Percentiles rank a stretch among this genome's conserved stretches.
Evolutionary conservation across 1,140 invertebrate genomes (phyloP).

Genomic region (Vanessa tameamea): DNA sequence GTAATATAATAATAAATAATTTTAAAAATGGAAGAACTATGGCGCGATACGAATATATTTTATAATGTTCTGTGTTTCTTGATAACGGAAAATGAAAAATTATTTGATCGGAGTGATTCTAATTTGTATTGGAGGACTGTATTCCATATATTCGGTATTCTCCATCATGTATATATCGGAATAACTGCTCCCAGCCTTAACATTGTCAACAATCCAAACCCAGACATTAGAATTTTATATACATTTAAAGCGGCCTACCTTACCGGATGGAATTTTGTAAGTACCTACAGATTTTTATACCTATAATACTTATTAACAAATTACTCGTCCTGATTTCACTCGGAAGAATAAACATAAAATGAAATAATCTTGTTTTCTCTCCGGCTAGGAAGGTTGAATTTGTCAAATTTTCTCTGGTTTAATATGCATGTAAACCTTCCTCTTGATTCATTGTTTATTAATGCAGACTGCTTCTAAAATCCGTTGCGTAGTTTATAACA

Average conservation of each 20-base stretch:
- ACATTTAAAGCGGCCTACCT: slow-evolving; percentile 50
- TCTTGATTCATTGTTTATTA: too few relatives aligned
- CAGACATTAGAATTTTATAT: slow-evolving; percentile 46
- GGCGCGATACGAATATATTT: slow-evolving; percentile 62
- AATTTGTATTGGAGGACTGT: slow-evolving; percentile 67
- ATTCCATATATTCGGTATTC: slow-evolving; percentile 49
- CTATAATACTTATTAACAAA: too few relatives aligned
- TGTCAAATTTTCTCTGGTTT: too few relatives aligned
- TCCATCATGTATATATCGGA: slow-evolving; percentile 51
- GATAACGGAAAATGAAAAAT: slow-evolving; percentile 70
- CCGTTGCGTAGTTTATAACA: too few relatives aligned
- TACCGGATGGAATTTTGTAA: slow-evolving; percentile 73
- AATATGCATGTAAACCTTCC: too few relatives aligned
- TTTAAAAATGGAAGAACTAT: slow-evolving; percentile 52
- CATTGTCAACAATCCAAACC: slow-evolving; percentile 31
- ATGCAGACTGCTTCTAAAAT: too few relatives aligned
- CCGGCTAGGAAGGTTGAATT: too few relatives aligned
- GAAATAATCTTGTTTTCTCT: too few relatives aligned
- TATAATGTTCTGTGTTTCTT: slow-evolving; percentile 69
- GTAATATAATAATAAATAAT: background rate
- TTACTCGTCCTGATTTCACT: too few relatives aligned
- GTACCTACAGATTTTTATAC: slow-evolving; percentile 30
- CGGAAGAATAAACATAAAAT: too few relatives aligned
- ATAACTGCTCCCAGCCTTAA: slow-evolving; percentile 46
- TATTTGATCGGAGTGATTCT: slow-evolving; percentile 63